Evolutionary conservation across 2,888 invertebrate species (phyloP), one percentile per base, ranked within the genome.

Genomic region (Cantharis rustica): DNA sequence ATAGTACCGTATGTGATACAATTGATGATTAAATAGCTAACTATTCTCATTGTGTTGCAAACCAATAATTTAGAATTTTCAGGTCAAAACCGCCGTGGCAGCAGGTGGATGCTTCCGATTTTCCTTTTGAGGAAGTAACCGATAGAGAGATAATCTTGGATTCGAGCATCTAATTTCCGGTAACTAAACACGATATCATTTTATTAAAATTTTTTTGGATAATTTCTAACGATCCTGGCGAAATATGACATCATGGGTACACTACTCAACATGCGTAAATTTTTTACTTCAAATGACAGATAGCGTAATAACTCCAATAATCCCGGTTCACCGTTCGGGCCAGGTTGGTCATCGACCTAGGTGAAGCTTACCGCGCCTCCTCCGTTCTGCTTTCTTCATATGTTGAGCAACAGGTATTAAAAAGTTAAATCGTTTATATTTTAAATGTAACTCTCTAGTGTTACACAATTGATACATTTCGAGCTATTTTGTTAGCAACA

Each of bases 291-390:
- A 68, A 75, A 70, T 78, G 78, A 78, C 75, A 78, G 71, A 78
- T 75, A 75, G 75, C 72, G 47, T 75, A 73, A 78, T 78, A 78
- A 73, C 75, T 75, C 68, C 47, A 77, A 77, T 79, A 77, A 80
- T 79, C 79, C 80, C 80, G 79, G 81, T 81, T 81, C 81, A 81
- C 75, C 81, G 81, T 71, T 80, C 81, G 72, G 80, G 74, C 80
- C 80, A 76, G 71, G 76, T 78, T 80, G 81, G 81, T 81, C 81
- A 81, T 80, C 80, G 81, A 81, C 81, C 81, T 73, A 76, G 71
- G 73, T 76, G 74, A 77, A 77, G 79, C 72, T 75, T 75, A 74
- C 81, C 79, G 72, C 75, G 72, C 80, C 79, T 77, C 80, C 75
- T 69, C 75, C 73, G 77, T 78, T 76, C 74, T 79, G 77, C 75